A percentile compares a stretch with the other conserved stretches of the same genome.
These are phyloP conservation scores for Halcyon smyrnensis DNA, from an alignment of 2,797 vertebrate species.

Conservation along the genomic window DNA sequence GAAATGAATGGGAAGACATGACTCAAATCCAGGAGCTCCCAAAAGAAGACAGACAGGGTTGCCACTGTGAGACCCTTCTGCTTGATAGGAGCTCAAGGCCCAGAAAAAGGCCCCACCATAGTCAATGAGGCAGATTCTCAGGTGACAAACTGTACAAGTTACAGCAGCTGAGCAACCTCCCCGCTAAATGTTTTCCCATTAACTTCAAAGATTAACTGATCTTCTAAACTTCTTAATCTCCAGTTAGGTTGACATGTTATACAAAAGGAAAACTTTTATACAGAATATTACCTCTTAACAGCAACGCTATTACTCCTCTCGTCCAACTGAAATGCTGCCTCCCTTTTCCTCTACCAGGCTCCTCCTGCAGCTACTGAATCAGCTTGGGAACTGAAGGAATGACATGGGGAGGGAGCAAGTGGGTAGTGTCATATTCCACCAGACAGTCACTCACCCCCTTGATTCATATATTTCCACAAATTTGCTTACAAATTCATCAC, in stretches of 20 bases:
- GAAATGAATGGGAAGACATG: not conserved
- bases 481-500: not conserved
- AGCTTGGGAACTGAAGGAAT: not conserved
- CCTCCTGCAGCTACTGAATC: not conserved
- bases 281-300: not conserved
- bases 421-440: not conserved
- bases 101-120: not conserved
- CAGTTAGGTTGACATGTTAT: not conserved
- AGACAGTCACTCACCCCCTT: not conserved
- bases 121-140: not conserved
- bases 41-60: not conserved
- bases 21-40: not conserved
- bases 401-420: not conserved
- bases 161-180: not conserved
- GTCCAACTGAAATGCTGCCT: not conserved
- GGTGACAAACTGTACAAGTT: not conserved
- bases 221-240: not conserved
- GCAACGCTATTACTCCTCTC: not conserved
- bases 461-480: not conserved
- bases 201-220: not conserved
- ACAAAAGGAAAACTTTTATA: not conserved
- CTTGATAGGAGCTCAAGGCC: not conserved
- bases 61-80: not conserved
- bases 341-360: not conserved
- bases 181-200: not conserved